Evolutionary conservation across 1,140 invertebrate species (phyloP).

Genomic region (Conus betulinus): DNA sequence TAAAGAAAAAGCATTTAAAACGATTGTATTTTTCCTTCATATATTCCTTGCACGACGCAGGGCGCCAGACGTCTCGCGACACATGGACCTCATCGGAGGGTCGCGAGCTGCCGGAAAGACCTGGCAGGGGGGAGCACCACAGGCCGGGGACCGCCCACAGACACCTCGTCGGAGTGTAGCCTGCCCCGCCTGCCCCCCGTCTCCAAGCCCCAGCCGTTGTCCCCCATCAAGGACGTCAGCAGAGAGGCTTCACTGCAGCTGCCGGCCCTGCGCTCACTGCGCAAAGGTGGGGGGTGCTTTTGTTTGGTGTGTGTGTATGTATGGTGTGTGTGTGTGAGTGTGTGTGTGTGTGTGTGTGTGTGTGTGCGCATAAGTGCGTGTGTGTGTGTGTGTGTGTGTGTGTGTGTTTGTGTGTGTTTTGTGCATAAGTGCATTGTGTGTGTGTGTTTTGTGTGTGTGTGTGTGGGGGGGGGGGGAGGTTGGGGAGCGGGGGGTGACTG

Average conservation of each 20-base stretch:
- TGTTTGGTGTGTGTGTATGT: too few species aligned
- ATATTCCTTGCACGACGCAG: neutral
- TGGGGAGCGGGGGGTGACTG: too few species aligned
- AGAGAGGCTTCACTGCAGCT: slow-evolving; percentile 57
- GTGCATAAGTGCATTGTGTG: too few species aligned
- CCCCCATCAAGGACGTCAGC: slow-evolving; percentile 66
- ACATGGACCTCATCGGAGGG: neutral
- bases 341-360: too few species aligned
- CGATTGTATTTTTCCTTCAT: too few species aligned
- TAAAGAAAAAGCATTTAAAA: too few species aligned
- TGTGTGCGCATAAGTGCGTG: too few species aligned
- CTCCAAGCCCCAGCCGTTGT: slow-evolving; percentile 48
- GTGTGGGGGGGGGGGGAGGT: too few species aligned
- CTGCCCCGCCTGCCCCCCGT: slow-evolving; percentile 43
- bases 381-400: too few species aligned
- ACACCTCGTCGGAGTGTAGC: slow-evolving; percentile 27
- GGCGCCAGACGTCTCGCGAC: neutral
- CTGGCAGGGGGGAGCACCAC: neutral
- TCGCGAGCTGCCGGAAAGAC: neutral
- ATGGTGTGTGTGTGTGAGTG: too few species aligned
- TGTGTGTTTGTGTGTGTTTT: too few species aligned
- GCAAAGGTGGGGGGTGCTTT: slow-evolving; percentile 25
- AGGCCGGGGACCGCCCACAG: slow-evolving; percentile 28
- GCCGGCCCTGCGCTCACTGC: slow-evolving; percentile 54
- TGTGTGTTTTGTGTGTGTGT: too few species aligned